Percentiles rank a stretch among this genome's conserved stretches.
phyloP scores from a whole-genome alignment of 1,140 invertebrate species.

The Drosophila sechellia region DNA sequence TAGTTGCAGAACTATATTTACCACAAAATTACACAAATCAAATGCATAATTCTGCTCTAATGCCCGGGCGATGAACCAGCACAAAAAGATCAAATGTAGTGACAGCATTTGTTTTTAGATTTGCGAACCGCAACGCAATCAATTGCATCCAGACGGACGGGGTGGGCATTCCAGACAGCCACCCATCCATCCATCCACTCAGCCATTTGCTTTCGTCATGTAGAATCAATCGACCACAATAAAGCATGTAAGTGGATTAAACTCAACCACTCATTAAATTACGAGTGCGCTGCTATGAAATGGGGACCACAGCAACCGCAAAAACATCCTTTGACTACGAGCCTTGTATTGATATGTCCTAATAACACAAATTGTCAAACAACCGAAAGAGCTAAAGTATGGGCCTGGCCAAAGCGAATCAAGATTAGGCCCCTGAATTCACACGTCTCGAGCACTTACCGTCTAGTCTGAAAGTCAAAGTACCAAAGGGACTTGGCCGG shows the following conservation, averaged over 20 bases:
- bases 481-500: conserved; percentile 2
- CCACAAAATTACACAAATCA: conserved; percentile 50
- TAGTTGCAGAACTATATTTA: conserved; percentile 24
- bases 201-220: conserved; percentile 1
- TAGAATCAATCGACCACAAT: conserved; percentile 50
- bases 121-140: conserved; percentile 45
- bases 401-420: conserved; percentile 1
- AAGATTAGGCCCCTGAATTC: conserved; percentile 8
- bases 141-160: conserved; percentile 26
- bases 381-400: conserved; percentile 3
- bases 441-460: neutral
- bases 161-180: neutral
- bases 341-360: conserved; percentile 40
- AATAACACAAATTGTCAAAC: conserved; percentile 52
- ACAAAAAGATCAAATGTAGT: conserved; percentile 47
- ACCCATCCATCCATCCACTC: neutral
- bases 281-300: conserved; percentile 32
- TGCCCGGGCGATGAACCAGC: conserved; percentile 4
- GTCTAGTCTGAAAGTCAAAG: neutral
- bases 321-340: conserved; percentile 55
- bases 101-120: conserved; percentile 54
- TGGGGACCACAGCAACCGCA: conserved; percentile 52
- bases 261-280: conserved; percentile 69
- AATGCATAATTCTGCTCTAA: conserved; percentile 41
- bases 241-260: conserved; percentile 72